Percentiles rank a stretch among this genome's conserved stretches.
Conservation (phyloP, 2,888 invertebrate species). For the Acanthosepion pharaonis region DNA sequence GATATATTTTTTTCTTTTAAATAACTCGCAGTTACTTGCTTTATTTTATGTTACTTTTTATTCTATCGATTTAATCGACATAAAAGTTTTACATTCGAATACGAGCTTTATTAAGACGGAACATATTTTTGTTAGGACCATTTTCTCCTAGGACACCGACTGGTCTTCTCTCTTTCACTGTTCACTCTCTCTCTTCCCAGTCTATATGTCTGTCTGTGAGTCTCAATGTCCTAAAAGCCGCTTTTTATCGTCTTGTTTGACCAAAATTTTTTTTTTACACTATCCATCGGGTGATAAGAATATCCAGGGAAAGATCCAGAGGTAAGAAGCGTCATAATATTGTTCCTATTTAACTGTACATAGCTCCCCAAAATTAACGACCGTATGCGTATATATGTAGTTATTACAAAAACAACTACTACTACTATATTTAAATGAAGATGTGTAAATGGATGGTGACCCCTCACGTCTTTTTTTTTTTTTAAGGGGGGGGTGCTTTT, state of each 20-base stretch:
- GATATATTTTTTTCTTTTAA: not conserved
- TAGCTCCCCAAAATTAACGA: not conserved
- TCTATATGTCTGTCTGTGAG: conserved; percentile 33
- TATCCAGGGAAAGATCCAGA: not conserved
- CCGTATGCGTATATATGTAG: not conserved
- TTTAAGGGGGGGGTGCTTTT: not conserved
- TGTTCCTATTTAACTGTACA: not conserved
- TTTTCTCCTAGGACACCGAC: not conserved
- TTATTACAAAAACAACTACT: not conserved
- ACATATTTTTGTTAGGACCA: not conserved
- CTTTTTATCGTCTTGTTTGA: not conserved
- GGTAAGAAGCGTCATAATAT: not conserved
- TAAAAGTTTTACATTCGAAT: too few relatives aligned
- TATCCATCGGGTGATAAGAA: not conserved
- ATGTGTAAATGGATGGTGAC: not conserved
- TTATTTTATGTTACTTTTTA: not conserved
- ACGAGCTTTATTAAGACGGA: not conserved
- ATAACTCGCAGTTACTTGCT: not conserved
- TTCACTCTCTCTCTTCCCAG: not conserved
- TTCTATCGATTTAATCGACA: not conserved
- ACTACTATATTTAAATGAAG: too few relatives aligned
- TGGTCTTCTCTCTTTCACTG: not conserved
- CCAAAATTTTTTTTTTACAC: not conserved
- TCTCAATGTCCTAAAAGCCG: conserved; percentile 33
- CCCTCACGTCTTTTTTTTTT: not conserved